phyloP scores from a whole-genome alignment of 2,888 invertebrate genomes.

The Eremobia ochroleuca region DNA sequence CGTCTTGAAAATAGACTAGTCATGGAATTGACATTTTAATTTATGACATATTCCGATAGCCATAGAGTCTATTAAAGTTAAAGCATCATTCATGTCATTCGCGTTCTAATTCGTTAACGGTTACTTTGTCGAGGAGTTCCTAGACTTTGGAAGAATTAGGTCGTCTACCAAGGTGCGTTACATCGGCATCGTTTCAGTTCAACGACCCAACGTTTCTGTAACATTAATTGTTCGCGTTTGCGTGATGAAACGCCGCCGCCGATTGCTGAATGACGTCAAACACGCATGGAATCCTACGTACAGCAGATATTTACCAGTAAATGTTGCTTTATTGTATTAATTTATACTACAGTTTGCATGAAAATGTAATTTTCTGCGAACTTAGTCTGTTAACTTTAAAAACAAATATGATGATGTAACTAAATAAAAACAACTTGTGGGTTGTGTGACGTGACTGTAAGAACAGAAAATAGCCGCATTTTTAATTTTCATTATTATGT shows the following conservation, averaged over 20 bases:
- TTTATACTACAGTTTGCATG: constrained; percentile 27
- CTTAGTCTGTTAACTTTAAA: constrained; percentile 13
- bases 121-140: constrained; percentile 15
- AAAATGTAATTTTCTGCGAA: constrained; percentile 28
- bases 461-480: not conserved
- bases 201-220: constrained; percentile 72
- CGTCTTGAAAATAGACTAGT: not conserved
- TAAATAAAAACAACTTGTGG: constrained; percentile 11
- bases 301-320: constrained; percentile 36
- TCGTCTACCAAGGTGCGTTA: constrained; percentile 72
- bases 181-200: constrained; percentile 71
- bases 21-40: not conserved
- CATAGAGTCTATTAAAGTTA: not conserved
- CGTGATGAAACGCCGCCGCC: constrained; percentile 78
- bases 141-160: constrained; percentile 54
- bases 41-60: not conserved
- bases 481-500: not conserved
- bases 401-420: constrained; percentile 18
- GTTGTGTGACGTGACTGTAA: not conserved
- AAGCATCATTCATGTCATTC: not conserved
- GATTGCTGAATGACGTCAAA: constrained; percentile 59
- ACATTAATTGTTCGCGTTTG: constrained; percentile 77
- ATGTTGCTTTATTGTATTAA: constrained; percentile 19
- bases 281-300: constrained; percentile 41
- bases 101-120: not conserved